Base-by-base conservation (phyloP, 2,888 invertebrate genomes). In the Folsomia manolachei region DNA sequence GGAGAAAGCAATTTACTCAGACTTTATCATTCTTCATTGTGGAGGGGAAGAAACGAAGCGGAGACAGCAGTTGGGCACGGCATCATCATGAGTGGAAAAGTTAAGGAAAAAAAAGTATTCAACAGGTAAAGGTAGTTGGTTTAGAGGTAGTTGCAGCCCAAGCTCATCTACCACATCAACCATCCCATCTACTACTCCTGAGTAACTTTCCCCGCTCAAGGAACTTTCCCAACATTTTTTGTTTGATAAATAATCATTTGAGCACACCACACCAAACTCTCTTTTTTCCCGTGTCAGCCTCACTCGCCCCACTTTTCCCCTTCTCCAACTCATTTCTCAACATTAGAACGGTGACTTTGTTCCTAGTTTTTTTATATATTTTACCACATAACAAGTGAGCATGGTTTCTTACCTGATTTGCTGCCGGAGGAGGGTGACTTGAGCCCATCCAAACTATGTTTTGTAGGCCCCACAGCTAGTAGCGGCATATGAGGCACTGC, bases 401-500 rank as follows among this genome's bases (percentile, higher is more conserved):
- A 51, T 51, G 14, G 19, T 66, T n/a, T n/a, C 62, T 53, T 76
- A 76, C 76, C 76, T 76, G 76, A 76, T 68, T 76, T 76, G 63
- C 71, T 71, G 61, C 63, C 60, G 51, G 69, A 27, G 51, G 69
- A 27, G 9, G 69, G 65, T 21, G 73, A 67, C 68, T 77, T 77
- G 1, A 67, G 24, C n/a, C 63, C 67, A 26, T 78, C 78, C 72
- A 77, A 56, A 14, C 27, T 61, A 21, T 76, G 73, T 66, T 78
- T 78, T 9, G 76, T 71, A 4, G 19, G 19, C 21, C 74, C 74
- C 14, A 78, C 72, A n/a, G 79, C 75, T n/a, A 79, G 71, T 1
- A 79, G 69, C 18, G 79, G 79, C 68, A 80, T 74, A 27, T 77
- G 78, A 11, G 78, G 71, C 25, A 77, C 75, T 23, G 75, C 68